These are phyloP conservation scores for Pristis pectinata DNA, from an alignment of 2,797 vertebrate species.

Conservation along the genomic window DNA sequence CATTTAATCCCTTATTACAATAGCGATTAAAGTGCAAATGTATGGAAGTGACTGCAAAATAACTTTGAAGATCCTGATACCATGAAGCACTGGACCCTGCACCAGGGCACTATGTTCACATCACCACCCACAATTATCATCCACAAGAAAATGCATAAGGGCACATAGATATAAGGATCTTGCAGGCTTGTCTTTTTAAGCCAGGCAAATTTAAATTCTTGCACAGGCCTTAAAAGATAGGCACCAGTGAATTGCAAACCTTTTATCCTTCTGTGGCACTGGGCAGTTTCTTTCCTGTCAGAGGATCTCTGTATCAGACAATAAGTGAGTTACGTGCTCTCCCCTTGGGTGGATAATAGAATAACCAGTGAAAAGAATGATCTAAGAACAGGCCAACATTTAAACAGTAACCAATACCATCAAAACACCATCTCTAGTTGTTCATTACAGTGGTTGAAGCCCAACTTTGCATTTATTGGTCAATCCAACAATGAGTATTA, in stretches of 20 bases:
- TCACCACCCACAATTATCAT: no score
- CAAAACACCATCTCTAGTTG: neutral
- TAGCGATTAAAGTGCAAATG: no score
- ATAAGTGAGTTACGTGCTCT: neutral
- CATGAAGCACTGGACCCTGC: no score
- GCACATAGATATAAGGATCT: no score
- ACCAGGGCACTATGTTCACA: no score
- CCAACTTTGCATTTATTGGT: neutral
- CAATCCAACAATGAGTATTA: neutral
- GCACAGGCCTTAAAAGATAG: no score
- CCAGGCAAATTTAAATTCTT: no score
- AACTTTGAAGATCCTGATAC: no score
- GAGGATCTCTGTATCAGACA: neutral
- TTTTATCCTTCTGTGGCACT: neutral
- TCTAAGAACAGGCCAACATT: neutral
- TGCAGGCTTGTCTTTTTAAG: no score
- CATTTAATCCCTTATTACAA: neutral
- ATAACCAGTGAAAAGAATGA: neutral
- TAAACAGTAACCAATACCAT: neutral
- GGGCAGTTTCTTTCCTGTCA: neutral
- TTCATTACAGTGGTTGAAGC: neutral
- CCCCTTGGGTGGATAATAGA: neutral
- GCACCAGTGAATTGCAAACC: no score
- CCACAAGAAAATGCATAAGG: no score
- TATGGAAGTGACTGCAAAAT: no score